Base-by-base conservation (phyloP, 2,797 vertebrate species). In the Paramormyrops hopkinsi region DNA sequence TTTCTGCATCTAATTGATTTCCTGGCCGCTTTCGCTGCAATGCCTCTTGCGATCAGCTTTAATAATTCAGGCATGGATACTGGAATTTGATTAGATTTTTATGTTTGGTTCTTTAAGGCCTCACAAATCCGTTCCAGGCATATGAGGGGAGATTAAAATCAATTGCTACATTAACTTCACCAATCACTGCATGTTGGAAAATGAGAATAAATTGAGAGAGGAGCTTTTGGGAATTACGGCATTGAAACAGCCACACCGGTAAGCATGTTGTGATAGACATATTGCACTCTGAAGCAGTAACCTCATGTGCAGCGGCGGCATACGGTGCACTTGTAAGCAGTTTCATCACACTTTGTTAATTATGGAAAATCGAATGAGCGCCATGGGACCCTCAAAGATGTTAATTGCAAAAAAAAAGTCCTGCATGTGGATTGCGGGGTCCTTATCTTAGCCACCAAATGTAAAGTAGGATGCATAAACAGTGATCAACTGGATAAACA, bases 121-220 rank as follows among this genome's bases (percentile, higher is more conserved):
- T 88, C 69, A 82, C 50, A 87, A 87, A 89, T 87, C 37, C 65
- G 14, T 86, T 86, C 25, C 29, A 56, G 88, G 54, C 53, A 2
- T 14, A 33, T 9, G 33, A 69, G 37, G 79, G 37, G 19, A 79
- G 82, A 89, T 84, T 86, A 86, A 83, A 86, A 89, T 89, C 82
- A 69, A 86, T 89, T 48, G 89, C 62, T 54, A 87, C 86, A 73
- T 89, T 87, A 87, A 48, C 62, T 53, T 6, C 33, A 50, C 50
- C 69, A 87, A 89, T 89, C 51, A 73, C 29, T 62, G 65, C 65
- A 76, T 89, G 83, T 87, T 73, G 62, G 84, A 62, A 73, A 87
- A 87, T 89, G 11, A 89, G 73, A 29, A 87, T 50, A 48, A 62
- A 62, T 85, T 50, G n/a, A 48, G 48, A 37, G 44, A 29, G 22